Evolutionary conservation across 2,797 vertebrate genomes (phyloP), one percentile per base, ranked within the genome.

Genomic region (Microhierax caerulescens): DNA sequence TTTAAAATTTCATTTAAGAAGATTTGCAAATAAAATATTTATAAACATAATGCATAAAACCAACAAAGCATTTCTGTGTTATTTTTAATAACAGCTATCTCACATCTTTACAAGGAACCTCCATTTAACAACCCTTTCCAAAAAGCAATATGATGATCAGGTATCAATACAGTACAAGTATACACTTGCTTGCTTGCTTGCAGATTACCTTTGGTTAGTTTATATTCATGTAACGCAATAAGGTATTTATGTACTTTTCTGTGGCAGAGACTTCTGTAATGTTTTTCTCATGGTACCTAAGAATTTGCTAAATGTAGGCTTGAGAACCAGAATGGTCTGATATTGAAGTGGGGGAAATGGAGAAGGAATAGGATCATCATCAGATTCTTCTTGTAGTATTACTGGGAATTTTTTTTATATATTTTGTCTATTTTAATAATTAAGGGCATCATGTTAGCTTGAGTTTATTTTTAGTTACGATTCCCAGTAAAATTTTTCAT

Each of bases 281-380:
- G 16, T 27, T 65, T 84, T 93, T n/a, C 10, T 88, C 10, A 2
- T 47, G 24, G 4, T 59, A 43, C 56, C 4, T 28, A 45, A 67
- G 28, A 75, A 36, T 10, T 75, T 76, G 19, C n/a, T 86, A 65
- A 24, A 48, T 0, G 0, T 11, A 43, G 47, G 12, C 21, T 57
- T 65, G 45, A 88, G 68, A 75, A 84, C 3, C 17, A 45, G 57
- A 57, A 39, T 50, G 13, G 77, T 25, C 54, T 69, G 41, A 53
- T 73, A 73, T 18, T 73, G 47, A 86, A 81, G 39, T 41, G 18
- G 9, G 11, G 2, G 18, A 83, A 39, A 12, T 9, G 6, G 41
- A 88, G 50, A 18, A 47, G 13, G 22, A 65, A 0, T 43, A 50
- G 63, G 34, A 36, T 57, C 10, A 34, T 48, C 10, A 74, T 70